Conservation (phyloP, 1,140 invertebrate genomes). For the Drosophila pseudoobscura region DNA sequence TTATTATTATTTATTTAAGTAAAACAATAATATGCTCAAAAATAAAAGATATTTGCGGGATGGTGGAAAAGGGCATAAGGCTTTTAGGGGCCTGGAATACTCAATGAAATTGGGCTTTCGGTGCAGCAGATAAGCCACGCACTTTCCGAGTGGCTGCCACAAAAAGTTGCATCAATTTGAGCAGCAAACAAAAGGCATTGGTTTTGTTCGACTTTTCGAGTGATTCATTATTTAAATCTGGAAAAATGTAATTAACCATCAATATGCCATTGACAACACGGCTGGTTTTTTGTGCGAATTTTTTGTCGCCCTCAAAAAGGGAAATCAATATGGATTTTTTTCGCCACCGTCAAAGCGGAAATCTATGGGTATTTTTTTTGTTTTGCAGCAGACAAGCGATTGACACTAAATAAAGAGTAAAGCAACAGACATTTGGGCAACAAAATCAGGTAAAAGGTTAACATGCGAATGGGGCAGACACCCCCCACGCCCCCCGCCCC, state of each 20-base stretch:
- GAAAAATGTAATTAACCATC: slow-evolving; percentile 49
- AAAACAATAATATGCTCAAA: too few relatives aligned
- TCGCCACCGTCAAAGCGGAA: too few relatives aligned
- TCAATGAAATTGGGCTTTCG: slow-evolving; percentile 1
- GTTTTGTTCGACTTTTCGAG: slow-evolving; percentile 1
- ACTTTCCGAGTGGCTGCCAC: slow-evolving; percentile 10
- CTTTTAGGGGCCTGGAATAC: slow-evolving; percentile 7
- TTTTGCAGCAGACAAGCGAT: slow-evolving; percentile 8
- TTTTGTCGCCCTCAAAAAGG: slow-evolving; percentile 1
- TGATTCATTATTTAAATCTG: slow-evolving; percentile 43
- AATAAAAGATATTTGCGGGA: too few relatives aligned
- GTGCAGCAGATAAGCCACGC: slow-evolving; percentile 34
- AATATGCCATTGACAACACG: slow-evolving; percentile 43
- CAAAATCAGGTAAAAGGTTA: slow-evolving; percentile 55
- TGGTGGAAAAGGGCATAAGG: too few relatives aligned
- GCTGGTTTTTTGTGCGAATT: slow-evolving; percentile 13
- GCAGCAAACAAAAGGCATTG: slow-evolving; percentile 10
- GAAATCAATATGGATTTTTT: slow-evolving; percentile 19
- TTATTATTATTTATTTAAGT: too few relatives aligned
- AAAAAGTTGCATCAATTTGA: slow-evolving; percentile 49
- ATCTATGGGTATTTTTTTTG: too few relatives aligned
- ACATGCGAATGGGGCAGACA: slow-evolving; percentile 35
- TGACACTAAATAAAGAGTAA: slow-evolving; percentile 64
- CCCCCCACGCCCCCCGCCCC: too few relatives aligned
- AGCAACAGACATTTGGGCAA: slow-evolving; percentile 13